phyloP scores from a whole-genome alignment of 2,888 invertebrate genomes.

The Meganola albula region DNA sequence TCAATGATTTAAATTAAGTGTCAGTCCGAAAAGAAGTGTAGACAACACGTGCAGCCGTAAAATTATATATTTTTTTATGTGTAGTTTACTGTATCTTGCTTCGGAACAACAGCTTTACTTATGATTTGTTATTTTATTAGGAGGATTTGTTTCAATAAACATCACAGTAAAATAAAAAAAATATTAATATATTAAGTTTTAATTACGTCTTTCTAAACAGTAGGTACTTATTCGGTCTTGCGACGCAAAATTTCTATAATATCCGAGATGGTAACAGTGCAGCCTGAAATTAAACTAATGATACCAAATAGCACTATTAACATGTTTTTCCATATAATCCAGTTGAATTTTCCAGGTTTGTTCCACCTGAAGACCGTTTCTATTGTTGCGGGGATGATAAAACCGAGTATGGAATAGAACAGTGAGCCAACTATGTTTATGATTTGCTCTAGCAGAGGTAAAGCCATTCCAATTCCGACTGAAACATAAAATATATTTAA shows the following conservation, averaged over 20 bases:
- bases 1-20: no score
- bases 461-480: constrained; percentile 68
- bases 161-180: no score
- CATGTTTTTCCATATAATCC: constrained; percentile 83
- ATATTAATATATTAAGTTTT: no score
- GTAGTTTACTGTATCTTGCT: no score
- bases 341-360: constrained; percentile 80
- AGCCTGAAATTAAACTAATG: constrained; percentile 81
- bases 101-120: no score
- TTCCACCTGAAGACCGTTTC: constrained; percentile 85
- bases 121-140: no score
- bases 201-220: no score
- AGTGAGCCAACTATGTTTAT: constrained; percentile 71
- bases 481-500: constrained; percentile 25
- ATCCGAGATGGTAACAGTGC: constrained; percentile 61
- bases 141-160: no score
- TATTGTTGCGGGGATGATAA: constrained; percentile 84
- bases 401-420: constrained; percentile 84
- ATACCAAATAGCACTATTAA: constrained; percentile 79
- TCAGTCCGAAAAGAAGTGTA: no score
- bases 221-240: constrained; percentile 19
- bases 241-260: constrained; percentile 49
- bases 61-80: no score
- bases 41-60: no score
- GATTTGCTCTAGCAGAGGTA: constrained; percentile 67